These are phyloP conservation scores for Myxocyprinus asiaticus DNA, from an alignment of 2,113 vertebrate genomes.

Conservation along the genomic window DNA sequence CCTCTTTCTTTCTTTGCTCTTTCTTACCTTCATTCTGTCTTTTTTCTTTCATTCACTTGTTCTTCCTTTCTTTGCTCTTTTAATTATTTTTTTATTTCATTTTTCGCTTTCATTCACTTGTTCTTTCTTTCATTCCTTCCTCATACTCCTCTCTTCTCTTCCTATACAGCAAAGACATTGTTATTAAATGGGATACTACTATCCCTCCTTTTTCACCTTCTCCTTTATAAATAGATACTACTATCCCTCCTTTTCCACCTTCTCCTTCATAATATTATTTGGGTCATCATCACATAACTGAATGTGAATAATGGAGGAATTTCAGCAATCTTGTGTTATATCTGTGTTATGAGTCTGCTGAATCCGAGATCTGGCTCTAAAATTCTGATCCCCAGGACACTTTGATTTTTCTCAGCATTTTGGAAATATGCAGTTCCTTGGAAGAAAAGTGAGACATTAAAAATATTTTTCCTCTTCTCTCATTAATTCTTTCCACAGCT, in stretches of 20 bases:
- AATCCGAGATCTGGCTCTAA: neutral
- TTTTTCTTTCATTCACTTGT: too few species aligned
- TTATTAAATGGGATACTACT: too few species aligned
- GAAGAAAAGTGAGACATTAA: conserved; percentile 27
- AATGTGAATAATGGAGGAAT: too few species aligned
- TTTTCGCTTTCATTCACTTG: too few species aligned
- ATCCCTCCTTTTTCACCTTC: too few species aligned
- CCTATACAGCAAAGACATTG: too few species aligned
- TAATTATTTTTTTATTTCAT: too few species aligned
- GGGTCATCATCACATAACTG: neutral
- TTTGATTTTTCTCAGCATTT: neutral
- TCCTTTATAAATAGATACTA: too few species aligned
- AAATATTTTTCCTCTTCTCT: conserved; percentile 30
- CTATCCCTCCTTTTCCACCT: conserved; percentile 33
- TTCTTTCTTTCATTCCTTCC: neutral
- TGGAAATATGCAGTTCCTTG: neutral
- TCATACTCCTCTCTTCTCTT: conserved; percentile 5
- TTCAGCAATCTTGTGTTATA: neutral
- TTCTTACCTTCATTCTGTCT: too few species aligned
- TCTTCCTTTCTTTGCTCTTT: too few species aligned
- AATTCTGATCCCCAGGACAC: neutral
- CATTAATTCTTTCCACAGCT: conserved; percentile 44
- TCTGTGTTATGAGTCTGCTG: neutral
- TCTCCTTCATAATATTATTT: conserved; percentile 16
- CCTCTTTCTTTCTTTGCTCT: too few species aligned